A percentile compares a stretch with the other conserved stretches of the same genome.
Evolutionary conservation across 2,797 vertebrate species (phyloP).

Genomic region (Siniperca scherzeri): DNA sequence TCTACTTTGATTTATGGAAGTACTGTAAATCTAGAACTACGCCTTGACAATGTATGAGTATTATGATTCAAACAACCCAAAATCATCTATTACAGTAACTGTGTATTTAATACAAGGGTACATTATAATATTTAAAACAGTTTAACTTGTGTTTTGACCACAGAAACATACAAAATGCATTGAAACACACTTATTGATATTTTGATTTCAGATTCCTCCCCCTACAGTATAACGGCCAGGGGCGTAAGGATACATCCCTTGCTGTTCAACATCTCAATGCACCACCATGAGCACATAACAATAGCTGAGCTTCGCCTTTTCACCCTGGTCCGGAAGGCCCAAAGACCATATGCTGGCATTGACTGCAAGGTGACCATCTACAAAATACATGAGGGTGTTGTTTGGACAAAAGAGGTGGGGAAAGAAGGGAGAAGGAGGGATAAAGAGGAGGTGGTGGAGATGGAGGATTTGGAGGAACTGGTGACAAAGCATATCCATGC

Average conservation of each 20-base stretch:
- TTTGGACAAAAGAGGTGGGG: constrained; percentile 69
- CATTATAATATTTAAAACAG: not conserved
- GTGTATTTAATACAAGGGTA: not conserved
- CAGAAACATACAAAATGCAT: constrained; percentile 4
- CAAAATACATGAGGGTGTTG: constrained; percentile 82
- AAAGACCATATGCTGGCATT: constrained; percentile 79
- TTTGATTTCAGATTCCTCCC: constrained; percentile 89
- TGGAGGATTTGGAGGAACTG: constrained; percentile 82
- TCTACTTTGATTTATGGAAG: not conserved
- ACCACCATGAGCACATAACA: constrained; percentile 89
- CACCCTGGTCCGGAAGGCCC: constrained; percentile 86
- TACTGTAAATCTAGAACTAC: constrained; percentile 2
- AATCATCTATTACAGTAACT: not conserved
- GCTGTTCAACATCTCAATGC: constrained; percentile 94
- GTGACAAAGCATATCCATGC: constrained; percentile 87
- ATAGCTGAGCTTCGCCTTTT: constrained; percentile 93
- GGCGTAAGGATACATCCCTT: constrained; percentile 89
- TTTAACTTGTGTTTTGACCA: not conserved
- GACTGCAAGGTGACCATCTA: constrained; percentile 91
- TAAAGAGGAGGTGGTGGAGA: constrained; percentile 71
- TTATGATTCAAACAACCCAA: not conserved
- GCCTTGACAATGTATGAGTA: not conserved
- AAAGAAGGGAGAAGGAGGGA: constrained; percentile 65
- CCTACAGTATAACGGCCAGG: constrained; percentile 77
- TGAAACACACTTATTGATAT: constrained; percentile 55